phyloP scores from a whole-genome alignment of 2,113 vertebrate genomes.

The Junco hyemalis region DNA sequence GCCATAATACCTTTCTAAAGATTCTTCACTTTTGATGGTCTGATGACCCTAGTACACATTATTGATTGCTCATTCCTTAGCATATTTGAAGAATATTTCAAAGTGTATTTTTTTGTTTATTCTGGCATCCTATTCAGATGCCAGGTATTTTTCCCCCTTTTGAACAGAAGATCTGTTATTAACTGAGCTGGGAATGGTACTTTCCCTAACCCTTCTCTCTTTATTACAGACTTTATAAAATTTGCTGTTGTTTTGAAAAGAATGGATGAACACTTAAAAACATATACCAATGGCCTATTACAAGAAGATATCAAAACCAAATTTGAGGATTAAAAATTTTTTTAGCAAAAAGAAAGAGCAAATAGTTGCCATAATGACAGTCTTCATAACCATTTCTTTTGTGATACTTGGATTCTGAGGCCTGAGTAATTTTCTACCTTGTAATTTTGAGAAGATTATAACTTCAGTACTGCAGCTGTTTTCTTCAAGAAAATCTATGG shows the following conservation, averaged over 20 bases:
- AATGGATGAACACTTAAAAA: background rate
- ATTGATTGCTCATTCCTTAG: background rate
- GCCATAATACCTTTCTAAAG: background rate
- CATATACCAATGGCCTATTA: background rate
- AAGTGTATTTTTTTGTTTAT: background rate
- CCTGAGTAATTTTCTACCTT: slow-evolving; percentile 22
- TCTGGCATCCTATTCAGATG: background rate
- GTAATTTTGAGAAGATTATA: slow-evolving; percentile 51
- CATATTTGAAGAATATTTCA: background rate
- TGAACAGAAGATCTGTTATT: background rate
- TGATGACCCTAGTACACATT: background rate
- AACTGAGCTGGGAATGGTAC: background rate
- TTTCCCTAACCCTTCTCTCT: background rate
- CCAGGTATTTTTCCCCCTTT: background rate
- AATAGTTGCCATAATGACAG: slow-evolving; percentile 8
- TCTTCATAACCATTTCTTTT: slow-evolving; percentile 8
- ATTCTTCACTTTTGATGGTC: background rate
- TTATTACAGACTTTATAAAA: background rate
- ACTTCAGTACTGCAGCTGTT: slow-evolving; percentile 33
- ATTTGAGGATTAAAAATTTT: background rate
- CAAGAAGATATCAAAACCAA: background rate
- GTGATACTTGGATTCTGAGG: slow-evolving; percentile 11
- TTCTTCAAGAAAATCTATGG: slow-evolving; percentile 11
- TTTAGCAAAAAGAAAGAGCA: background rate
- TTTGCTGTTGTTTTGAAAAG: background rate